Percentiles rank a stretch among this genome's conserved stretches.
These are phyloP conservation scores for Sminthurinus aureus DNA, from an alignment of 2,888 invertebrate species.

Conservation along the genomic window DNA sequence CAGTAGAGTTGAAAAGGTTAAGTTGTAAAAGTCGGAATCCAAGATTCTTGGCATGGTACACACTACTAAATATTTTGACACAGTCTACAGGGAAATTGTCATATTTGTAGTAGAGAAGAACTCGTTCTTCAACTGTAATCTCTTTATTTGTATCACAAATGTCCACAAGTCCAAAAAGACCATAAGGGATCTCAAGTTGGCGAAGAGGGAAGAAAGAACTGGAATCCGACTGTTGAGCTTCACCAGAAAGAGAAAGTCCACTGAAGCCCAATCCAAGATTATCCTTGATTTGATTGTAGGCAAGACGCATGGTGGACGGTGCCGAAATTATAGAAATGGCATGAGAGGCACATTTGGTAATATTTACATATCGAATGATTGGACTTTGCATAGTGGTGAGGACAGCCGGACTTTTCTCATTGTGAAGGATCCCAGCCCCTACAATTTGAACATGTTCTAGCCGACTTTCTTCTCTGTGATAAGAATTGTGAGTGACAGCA, in stretches of 20 bases:
- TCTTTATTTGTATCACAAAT: constrained; percentile 96
- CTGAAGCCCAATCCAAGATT: constrained; percentile 91
- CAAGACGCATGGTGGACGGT: constrained; percentile 76
- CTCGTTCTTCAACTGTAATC: constrained; percentile 85
- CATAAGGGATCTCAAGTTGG: constrained; percentile 80
- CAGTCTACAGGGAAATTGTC: constrained; percentile 96
- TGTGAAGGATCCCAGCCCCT: constrained; percentile 95
- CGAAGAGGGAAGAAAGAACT: constrained; percentile 89
- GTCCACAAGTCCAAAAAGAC: constrained; percentile 91
- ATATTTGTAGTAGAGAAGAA: constrained; percentile 95
- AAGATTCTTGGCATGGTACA: constrained; percentile 83
- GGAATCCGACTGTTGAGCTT: constrained; percentile 85
- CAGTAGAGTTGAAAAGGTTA: constrained; percentile 88
- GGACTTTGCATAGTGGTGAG: constrained; percentile 91
- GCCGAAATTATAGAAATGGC: constrained; percentile 93
- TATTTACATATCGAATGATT: constrained; percentile 78
- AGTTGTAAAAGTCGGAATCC: constrained; percentile 88
- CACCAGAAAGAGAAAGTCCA: constrained; percentile 89
- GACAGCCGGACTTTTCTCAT: constrained; percentile 91
- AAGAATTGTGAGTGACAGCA: constrained; percentile 77
- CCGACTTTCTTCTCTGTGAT: constrained; percentile 76
- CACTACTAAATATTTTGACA: constrained; percentile 93
- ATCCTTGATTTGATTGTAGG: constrained; percentile 76
- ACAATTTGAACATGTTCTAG: constrained; percentile 82
- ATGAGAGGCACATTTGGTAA: constrained; percentile 85